A percentile compares a stretch with the other conserved stretches of the same genome.
Evolutionary conservation across 2,888 invertebrate genomes (phyloP).

Genomic region (Phragmatobia fuliginosa): DNA sequence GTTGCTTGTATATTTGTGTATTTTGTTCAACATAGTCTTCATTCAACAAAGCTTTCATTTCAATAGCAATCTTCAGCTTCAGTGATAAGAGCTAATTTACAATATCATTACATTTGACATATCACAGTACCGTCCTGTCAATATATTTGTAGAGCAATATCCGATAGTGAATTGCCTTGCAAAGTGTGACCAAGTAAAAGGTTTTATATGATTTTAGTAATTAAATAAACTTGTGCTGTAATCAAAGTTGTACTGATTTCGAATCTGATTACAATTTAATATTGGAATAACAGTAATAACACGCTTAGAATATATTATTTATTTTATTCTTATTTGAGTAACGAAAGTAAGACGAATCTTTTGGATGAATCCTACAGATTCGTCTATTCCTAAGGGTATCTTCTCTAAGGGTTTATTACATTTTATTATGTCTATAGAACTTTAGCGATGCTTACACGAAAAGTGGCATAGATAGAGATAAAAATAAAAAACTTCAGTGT

Average conservation of each 20-base stretch:
- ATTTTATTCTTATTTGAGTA: too few relatives aligned
- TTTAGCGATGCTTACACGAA: too few relatives aligned
- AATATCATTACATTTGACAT: constrained; percentile 3
- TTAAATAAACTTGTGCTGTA: neutral
- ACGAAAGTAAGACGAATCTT: neutral
- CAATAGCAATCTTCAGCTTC: rapidly evolving
- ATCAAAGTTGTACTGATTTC: neutral
- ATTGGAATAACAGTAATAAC: neutral
- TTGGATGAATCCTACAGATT: too few relatives aligned
- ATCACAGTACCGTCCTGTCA: constrained; percentile 7
- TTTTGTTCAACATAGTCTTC: constrained; percentile 2
- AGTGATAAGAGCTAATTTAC: constrained; percentile 18
- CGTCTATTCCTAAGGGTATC: too few relatives aligned
- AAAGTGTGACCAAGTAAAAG: constrained; percentile 29
- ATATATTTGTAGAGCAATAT: constrained; percentile 18
- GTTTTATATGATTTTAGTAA: constrained; percentile 16
- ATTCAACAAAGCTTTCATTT: constrained; percentile 1
- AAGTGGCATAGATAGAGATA: too few relatives aligned
- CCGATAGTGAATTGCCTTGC: constrained; percentile 17
- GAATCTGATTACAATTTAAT: neutral
- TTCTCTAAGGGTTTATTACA: too few relatives aligned
- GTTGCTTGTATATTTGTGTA: neutral
- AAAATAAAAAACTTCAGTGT: too few relatives aligned
- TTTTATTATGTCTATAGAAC: too few relatives aligned
- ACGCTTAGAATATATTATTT: neutral